Base-by-base conservation (phyloP, 2,797 vertebrate species). In the Bovichtus diacanthus region DNA sequence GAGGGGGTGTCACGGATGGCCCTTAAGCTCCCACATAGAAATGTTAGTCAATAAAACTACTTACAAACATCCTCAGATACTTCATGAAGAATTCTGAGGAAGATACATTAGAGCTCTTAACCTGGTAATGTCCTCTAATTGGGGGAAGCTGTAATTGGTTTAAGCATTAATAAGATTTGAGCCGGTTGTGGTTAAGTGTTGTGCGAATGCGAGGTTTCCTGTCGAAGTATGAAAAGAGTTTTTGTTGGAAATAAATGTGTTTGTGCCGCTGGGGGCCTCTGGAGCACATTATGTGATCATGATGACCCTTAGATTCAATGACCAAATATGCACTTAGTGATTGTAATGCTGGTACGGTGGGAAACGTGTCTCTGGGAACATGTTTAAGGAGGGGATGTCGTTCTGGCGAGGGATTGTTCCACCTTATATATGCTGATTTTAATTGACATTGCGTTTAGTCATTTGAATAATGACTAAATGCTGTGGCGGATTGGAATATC, bases 241-340 rank as follows among this genome's bases (percentile, higher is more conserved):
- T 93, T 93, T 87, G 86, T 94, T 89, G 87, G 92, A 93, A 94
- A 95, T 92, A 95, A 95, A 95, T 94, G 95, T 76, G 80, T 87
- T 86, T 96, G 94, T 96, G 90, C 85, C 84, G 55, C 76, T 92
- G 93, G 92, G 95, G 94, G 87, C 86, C 92, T 79, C 87, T 89
- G 91, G 81, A 87, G 86, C 87, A 75, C 91, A 93, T 96, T 95
- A 95, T 89, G 94, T 95, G 94, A 94, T 93, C 93, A 86, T 93
- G 92, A 93, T 94, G 94, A 93, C 92, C 95, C 90, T 78, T 92
- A 91, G 90, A 90, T 91, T 91, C 92, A 94, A 94, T 94, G 94
- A 94, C 91, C 94, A 95, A 95, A 95, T 94, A 95, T 95, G 94
- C 95, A 95, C 95, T 94, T 93, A 92, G 87, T 90, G 91, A 94